Percentiles rank a stretch among this genome's conserved stretches.
Evolutionary conservation across 2,113 vertebrate species (phyloP).

Genomic region (Nesogale talazaci): DNA sequence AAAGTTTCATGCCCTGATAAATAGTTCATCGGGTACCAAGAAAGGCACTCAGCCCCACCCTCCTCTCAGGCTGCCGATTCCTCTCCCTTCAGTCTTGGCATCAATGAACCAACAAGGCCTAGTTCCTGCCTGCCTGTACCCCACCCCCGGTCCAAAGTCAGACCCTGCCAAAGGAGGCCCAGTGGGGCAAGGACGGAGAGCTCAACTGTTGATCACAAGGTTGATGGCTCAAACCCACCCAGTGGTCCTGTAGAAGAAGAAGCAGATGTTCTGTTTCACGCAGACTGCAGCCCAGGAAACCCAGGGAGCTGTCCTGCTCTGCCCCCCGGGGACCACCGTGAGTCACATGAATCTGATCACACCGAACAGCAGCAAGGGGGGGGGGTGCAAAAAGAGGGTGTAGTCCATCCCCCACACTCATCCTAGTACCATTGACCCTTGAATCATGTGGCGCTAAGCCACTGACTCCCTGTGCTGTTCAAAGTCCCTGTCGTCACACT

Average conservation of each 20-base stretch:
- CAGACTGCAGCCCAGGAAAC: neutral
- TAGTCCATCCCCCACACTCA: neutral
- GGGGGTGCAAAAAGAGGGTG: too few species aligned
- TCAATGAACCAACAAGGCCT: neutral
- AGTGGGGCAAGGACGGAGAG: neutral
- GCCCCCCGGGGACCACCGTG: neutral
- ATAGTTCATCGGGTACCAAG: slow-evolving; percentile 53
- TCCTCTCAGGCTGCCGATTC: neutral
- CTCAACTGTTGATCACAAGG: neutral
- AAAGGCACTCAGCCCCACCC: neutral
- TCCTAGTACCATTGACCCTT: too few species aligned
- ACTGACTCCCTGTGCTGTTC: too few species aligned
- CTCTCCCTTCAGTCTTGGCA: neutral
- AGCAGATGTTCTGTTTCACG: neutral
- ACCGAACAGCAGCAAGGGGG: neutral
- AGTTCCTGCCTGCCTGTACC: neutral
- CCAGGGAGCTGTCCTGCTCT: neutral
- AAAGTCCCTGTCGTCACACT: too few species aligned
- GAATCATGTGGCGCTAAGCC: too few species aligned
- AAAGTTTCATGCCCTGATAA: slow-evolving; percentile 71
- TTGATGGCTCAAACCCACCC: neutral
- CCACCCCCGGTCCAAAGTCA: neutral
- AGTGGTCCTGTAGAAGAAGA: neutral
- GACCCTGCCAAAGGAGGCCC: neutral
- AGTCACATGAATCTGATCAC: neutral